phyloP scores from a whole-genome alignment of 64 coral and sea anemone genomes.

The Pocillopora verrucosa region DNA sequence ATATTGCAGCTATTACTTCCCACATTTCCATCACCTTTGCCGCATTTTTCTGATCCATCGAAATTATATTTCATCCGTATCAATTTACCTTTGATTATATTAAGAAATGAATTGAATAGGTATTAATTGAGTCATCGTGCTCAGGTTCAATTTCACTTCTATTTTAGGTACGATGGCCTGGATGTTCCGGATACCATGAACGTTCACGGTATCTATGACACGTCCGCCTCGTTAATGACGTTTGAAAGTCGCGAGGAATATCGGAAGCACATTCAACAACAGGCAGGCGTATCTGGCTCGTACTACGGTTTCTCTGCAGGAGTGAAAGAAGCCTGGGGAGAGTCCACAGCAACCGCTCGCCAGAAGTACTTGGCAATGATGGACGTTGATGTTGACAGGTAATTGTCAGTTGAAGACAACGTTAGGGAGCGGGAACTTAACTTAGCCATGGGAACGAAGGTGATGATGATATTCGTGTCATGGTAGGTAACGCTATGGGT shows the following conservation, averaged over 20 bases:
- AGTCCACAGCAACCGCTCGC: background rate
- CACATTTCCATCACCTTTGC: too few relatives aligned
- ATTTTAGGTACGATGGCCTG: slow-evolving; percentile 9
- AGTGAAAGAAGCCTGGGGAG: slow-evolving; percentile 15
- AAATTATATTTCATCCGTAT: too few relatives aligned
- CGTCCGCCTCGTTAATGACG: background rate
- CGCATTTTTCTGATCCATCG: too few relatives aligned
- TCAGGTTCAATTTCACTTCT: background rate
- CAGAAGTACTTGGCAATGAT: slow-evolving; percentile 25
- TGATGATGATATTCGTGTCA: too few relatives aligned
- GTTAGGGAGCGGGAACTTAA: too few relatives aligned
- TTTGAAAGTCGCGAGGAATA: slow-evolving; percentile 13
- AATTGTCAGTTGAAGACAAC: background rate
- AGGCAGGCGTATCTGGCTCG: slow-evolving; percentile 24
- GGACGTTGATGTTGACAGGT: background rate
- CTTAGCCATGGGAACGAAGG: too few relatives aligned
- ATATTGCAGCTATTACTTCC: too few relatives aligned
- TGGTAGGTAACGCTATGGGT: too few relatives aligned
- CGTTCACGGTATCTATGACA: slow-evolving; percentile 45
- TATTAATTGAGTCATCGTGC: too few relatives aligned
- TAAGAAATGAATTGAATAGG: too few relatives aligned
- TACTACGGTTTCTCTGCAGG: slow-evolving; percentile 24
- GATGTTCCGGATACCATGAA: slow-evolving; percentile 51
- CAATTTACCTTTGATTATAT: background rate
- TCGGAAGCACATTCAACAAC: background rate